These are phyloP conservation scores for Mesocricetus auratus DNA, from an alignment of 2,113 vertebrate genomes.

Conservation along the genomic window DNA sequence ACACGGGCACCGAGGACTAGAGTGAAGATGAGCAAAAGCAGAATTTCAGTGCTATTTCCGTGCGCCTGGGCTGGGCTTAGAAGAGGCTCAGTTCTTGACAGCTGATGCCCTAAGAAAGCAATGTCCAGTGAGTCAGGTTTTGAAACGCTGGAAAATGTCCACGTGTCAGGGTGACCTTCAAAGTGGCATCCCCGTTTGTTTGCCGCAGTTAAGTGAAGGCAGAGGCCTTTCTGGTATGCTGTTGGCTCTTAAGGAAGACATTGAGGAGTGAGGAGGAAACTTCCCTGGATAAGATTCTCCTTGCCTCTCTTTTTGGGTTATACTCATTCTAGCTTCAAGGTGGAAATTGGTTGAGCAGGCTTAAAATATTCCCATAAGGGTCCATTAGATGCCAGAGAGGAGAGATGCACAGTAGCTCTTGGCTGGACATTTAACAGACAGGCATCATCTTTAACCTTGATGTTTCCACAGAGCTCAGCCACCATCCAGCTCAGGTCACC, in stretches of 20 bases:
- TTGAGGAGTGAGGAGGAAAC: background rate
- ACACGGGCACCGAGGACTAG: background rate
- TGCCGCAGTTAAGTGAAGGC: background rate
- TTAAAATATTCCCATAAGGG: conserved; percentile 35
- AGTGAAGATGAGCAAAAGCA: background rate
- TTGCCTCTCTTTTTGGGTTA: conserved; percentile 7
- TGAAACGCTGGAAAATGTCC: conserved; percentile 45
- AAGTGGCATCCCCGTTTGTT: background rate
- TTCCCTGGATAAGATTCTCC: background rate
- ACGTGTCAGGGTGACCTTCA: conserved; percentile 55
- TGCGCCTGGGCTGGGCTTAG: conserved; percentile 23
- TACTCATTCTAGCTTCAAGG: background rate
- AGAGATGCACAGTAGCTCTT: conserved; percentile 39
- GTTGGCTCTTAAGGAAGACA: conserved; percentile 6
- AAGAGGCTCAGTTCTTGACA: conserved; percentile 47
- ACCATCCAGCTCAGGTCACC: background rate
- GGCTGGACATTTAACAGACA: conserved; percentile 8
- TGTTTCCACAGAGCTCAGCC: conserved; percentile 12
- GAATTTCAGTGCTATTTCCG: conserved; percentile 25
- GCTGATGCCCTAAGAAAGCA: conserved; percentile 55
- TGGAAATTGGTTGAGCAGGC: background rate
- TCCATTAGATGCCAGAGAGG: background rate
- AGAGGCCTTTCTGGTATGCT: background rate
- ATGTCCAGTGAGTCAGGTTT: conserved; percentile 32
- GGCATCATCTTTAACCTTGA: background rate